Evolutionary conservation across 2,888 invertebrate species (phyloP).

Genomic region (Bimastos eiseni): DNA sequence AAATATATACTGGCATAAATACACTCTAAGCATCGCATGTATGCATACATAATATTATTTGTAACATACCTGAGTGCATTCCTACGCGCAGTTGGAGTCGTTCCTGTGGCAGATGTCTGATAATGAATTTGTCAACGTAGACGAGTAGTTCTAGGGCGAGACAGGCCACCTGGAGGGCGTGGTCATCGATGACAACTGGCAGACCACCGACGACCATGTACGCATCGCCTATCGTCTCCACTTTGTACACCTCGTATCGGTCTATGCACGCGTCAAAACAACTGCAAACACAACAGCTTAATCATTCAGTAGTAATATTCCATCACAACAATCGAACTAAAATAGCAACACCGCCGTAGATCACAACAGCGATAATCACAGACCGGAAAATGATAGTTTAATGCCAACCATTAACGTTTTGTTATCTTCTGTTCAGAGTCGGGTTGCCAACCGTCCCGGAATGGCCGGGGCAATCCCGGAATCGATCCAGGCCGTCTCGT

Average conservation of each 20-base stretch:
- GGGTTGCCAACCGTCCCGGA: no score
- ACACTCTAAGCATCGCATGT: background rate
- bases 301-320: background rate
- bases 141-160: conserved; percentile 34
- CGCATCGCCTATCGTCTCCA: conserved; percentile 45
- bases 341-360: no score
- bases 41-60: background rate
- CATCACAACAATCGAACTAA: no score
- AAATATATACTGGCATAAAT: no score
- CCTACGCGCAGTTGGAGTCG: conserved; percentile 38
- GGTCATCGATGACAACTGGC: conserved; percentile 30
- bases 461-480: no score
- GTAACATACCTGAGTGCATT: conserved; percentile 36
- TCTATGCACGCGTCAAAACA: conserved; percentile 42
- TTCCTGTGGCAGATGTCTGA: conserved; percentile 38
- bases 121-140: conserved; percentile 32
- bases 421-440: no score
- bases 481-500: no score
- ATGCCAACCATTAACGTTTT: no score
- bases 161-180: conserved; percentile 36
- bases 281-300: conserved; percentile 1
- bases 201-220: conserved; percentile 37
- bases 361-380: no score
- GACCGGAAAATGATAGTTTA: no score
- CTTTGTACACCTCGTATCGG: conserved; percentile 43